phyloP scores from a whole-genome alignment of 2,113 vertebrate genomes.

The Otolemur garnettii region DNA sequence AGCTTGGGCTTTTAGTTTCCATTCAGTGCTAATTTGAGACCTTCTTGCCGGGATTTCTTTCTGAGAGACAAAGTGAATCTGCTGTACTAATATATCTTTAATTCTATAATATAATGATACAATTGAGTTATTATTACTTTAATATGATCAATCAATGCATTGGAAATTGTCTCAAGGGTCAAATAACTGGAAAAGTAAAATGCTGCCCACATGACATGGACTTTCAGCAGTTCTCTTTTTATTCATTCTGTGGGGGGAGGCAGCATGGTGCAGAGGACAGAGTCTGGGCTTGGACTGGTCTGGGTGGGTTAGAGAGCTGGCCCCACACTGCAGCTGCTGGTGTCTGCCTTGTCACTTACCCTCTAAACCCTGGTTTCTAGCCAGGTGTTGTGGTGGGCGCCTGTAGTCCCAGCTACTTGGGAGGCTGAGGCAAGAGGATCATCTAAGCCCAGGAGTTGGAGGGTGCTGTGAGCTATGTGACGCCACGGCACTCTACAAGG shows the following conservation, averaged over 20 bases:
- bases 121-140: background rate
- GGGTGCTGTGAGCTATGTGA: too few species aligned
- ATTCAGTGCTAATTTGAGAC: background rate
- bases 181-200: background rate
- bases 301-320: background rate
- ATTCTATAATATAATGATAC: background rate
- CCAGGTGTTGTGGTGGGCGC: too few species aligned
- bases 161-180: background rate
- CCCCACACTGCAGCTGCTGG: background rate
- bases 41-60: background rate
- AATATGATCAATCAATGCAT: background rate
- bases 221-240: accelerated
- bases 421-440: too few species aligned
- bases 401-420: too few species aligned
- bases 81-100: background rate
- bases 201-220: background rate
- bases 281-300: background rate
- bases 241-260: background rate
- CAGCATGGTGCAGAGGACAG: accelerated
- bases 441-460: too few species aligned
- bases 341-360: background rate
- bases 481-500: too few species aligned
- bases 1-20: background rate
- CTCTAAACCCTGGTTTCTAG: background rate
- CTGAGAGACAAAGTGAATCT: background rate